Evolutionary conservation across 2,888 invertebrate species (phyloP), one percentile per base, ranked within the genome.

Genomic region (Bellardia pandia): DNA sequence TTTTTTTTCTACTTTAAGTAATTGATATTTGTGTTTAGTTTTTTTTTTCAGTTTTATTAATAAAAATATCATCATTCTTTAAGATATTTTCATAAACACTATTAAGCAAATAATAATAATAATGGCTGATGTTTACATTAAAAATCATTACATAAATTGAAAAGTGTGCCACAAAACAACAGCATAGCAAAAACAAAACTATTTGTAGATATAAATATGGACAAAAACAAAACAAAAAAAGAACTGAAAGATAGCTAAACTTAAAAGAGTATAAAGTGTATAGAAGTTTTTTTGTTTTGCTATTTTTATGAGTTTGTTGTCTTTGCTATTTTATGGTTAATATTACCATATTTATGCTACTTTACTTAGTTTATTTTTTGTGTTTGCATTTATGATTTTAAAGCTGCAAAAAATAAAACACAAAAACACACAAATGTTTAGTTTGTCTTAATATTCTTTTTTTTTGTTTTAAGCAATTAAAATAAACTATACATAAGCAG

Each of bases 331-430:
- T 83, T 75, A 75, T 81, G 78, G 56, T 83, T 86, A 79, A 83
- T 86, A 86, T 83, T 86, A 79, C 75, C 86, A 83, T 86, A 83
- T 83, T 79, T 83, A 83, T 86, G 79, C 79, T 86, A 75, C 79
- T 86, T 64, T 66, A 77, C 53, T 84, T 60, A 23, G 16, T 83
- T 68, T 8, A 33, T 60, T 14, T 68, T 75, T 23, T 45, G 23
- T 72, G 71, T 60, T 68, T 81, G 68, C 69, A 68, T 71, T 71
- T 56, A 56, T 66, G 56, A 81, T 30, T 53, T 33, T 9, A 56
- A 66, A 72, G 13, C 7, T 45, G 33, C 48, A 2, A 6, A 33
- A 68, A 42, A 68, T 45, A 69, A 71, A 60, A 53, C 8, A 37
- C 37, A 37, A 5, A 71, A 48, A 16, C 33, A 77, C 11, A 23